Evolutionary conservation across 2,888 invertebrate species (phyloP), one percentile per base, ranked within the genome.

Genomic region (Sphaerophoria rueppellii): DNA sequence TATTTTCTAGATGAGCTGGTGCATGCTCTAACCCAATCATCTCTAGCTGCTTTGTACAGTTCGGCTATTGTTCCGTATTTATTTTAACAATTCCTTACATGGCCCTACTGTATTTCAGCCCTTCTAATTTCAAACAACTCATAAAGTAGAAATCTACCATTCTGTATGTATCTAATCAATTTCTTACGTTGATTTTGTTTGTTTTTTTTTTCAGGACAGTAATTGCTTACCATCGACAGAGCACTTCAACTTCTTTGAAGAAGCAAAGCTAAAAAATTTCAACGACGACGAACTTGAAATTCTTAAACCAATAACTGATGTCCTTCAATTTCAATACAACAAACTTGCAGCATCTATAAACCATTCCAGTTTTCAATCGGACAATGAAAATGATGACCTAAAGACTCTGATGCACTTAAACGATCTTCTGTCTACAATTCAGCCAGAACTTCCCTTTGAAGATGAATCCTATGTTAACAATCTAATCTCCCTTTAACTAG

Each of bases 251-350:
- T 72, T 78, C 32, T 43, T 61, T n/a, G 48, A 74, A 37, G 48
- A 74, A 40, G 79, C 79, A 0, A 40, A 24, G 3, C 7, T 4
- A 4, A 73, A 82, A 70, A 52, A 71, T 11, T 60, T 82, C n/a
- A 74, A 74, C 40, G 4, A 43, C 4, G 35, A 79, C 11, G 82
- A 82, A 55, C 58, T 79, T 4, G 48, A 82, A 35, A 37, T 82
- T 6, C 7, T 79, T 0, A 40, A 54, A 9, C 82, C 82, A 48
- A 34, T 82, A 6, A 70, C 79, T 54, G 60, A 82, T 0, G 48
- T 24, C 9, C 43, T 79, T 7, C 73, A 79, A 55, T 0, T 11
- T 0, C 79, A 67, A 14, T 82, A 79, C 43, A 60, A 71, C 16
- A 40, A 24, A 46, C 34, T 74, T 40, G 9, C 6, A 5, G 35